Percentiles rank a stretch among this genome's conserved stretches.
phyloP scores from a whole-genome alignment of 2,888 invertebrate species.

The Andrena minutula region DNA sequence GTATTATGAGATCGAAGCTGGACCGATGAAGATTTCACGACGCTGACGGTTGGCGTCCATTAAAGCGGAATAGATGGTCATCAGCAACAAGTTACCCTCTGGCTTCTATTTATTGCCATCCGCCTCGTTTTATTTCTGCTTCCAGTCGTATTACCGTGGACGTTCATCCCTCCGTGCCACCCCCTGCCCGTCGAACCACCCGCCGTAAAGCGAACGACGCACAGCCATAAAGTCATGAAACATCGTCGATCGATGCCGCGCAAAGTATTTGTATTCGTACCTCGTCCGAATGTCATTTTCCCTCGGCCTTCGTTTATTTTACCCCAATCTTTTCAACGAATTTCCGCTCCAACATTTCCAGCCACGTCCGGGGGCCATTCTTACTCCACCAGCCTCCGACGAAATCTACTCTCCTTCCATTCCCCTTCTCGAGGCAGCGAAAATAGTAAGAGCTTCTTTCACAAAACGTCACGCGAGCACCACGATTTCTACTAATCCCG shows the following conservation, averaged over 20 bases:
- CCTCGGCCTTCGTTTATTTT: slow-evolving; percentile 13
- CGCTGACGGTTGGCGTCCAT: background rate
- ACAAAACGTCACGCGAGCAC: background rate
- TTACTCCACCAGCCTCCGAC: background rate
- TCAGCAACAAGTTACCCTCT: slow-evolving; percentile 24
- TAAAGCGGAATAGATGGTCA: background rate
- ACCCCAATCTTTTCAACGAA: slow-evolving; percentile 14
- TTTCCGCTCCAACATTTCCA: slow-evolving; percentile 17
- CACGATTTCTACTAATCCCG: too few relatives aligned
- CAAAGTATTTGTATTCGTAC: slow-evolving; percentile 11
- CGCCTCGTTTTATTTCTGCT: slow-evolving; percentile 16
- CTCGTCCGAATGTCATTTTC: slow-evolving; percentile 1
- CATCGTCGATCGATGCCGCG: slow-evolving; percentile 58
- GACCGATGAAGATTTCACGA: background rate
- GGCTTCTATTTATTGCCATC: slow-evolving; percentile 34
- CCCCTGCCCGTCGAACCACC: background rate
- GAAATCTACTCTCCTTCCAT: background rate
- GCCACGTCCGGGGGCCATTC: background rate
- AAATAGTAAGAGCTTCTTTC: background rate
- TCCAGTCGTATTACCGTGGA: slow-evolving; percentile 18
- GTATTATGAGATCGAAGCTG: background rate
- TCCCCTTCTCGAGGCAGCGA: background rate
- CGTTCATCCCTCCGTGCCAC: slow-evolving; percentile 39
- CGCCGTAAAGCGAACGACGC: slow-evolving; percentile 50
- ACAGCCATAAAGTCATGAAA: slow-evolving; percentile 50